Evolutionary conservation across 2,888 invertebrate species (phyloP), one percentile per base, ranked within the genome.

Genomic region (Pandemis corylana): DNA sequence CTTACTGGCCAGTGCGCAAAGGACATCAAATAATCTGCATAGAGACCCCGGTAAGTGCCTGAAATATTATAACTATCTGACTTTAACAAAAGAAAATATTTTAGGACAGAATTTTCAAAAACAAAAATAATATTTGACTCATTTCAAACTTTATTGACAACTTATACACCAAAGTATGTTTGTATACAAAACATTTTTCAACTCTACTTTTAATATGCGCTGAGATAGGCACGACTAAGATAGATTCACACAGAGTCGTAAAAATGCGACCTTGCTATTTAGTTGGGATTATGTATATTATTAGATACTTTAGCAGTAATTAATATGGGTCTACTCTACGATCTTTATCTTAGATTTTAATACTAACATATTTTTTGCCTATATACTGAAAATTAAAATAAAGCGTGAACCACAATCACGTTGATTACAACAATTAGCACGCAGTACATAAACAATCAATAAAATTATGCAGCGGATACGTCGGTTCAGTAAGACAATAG

Each of bases 1-100:
- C 79, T 83, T 94, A 73, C 82, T 94, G 79, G 92, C 89, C 61
- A 92, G 87, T 84, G 94, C 94, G 68, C 94, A 94, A 84, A 91
- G 92, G 82, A 81, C 90, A 10, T 86, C 92, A 0, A 89, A 88
- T 78, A 83, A 84, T 75, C 89, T 87, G 78, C 85, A 87, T 72
- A 88, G 89, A 86, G 92, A 93, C 82, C 87, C 88, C 83, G 94
- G 94, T 94, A 79, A 91, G 93, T 46, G 12, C 28, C 28, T 36
- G 4, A 46, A 46, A 46, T 20, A 44, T 10, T 9, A 12, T 12
- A 46, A 46, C 10, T n/a, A 20, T 20, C n/a, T 53, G 6, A n/a
- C 7, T 51, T 53, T n/a, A 53, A 6, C n/a, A n/a, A n/a, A n/a
- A n/a, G 6, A 15, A 7, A n/a, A 1, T 53, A n/a, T 53, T 53